Base-by-base conservation (phyloP, 2,888 invertebrate species). In the Odontothrips loti region DNA sequence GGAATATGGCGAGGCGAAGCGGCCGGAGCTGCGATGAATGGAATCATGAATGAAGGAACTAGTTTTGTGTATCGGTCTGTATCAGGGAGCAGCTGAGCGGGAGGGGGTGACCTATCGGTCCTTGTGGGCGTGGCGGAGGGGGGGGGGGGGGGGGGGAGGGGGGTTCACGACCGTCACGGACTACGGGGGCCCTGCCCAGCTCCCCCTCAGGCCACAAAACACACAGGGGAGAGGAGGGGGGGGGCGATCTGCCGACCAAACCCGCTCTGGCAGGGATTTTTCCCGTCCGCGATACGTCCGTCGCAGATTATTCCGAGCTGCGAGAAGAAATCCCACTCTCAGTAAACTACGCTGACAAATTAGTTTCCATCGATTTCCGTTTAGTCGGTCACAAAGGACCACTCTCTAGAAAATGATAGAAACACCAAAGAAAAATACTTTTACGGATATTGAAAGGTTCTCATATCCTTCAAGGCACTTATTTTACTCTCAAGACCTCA, bases 11-110 rank as follows among this genome's bases (percentile, higher is more conserved):
- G 34, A 6, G 3, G 34, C 34, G 34, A 6, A 6, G 34, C 34
- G 34, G 34, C 34, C 34, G 6, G 34, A 6, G 34, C 34, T 43
- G 34, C 34, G 23, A 75, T 75, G 68, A 75, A 75, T 75, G 68
- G 68, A 75, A 27, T 27, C 68, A 75, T 75, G 68, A 75, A 75
- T 75, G 68, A 27, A 27, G 68, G 68, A 75, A 75, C 68, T 75
- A 75, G 68, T 75, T 75, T 75, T 75, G 68, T 75, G 68, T 75
- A 75, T 75, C 68, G 27, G 23, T n/a, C 23, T 23, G 68, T 68
- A 68, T 68, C 68, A 23, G 1, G 23, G 27, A 75, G 68, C 68
- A 58, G 58, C 58, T 58, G 58, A 9, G 27, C 23, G 68, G 68
- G 68, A 23, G 68, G 68, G n/a, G 58, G 27, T 75, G 27, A 23